Conservation (phyloP, 2,888 invertebrate species). For the Molorchus minor region DNA sequence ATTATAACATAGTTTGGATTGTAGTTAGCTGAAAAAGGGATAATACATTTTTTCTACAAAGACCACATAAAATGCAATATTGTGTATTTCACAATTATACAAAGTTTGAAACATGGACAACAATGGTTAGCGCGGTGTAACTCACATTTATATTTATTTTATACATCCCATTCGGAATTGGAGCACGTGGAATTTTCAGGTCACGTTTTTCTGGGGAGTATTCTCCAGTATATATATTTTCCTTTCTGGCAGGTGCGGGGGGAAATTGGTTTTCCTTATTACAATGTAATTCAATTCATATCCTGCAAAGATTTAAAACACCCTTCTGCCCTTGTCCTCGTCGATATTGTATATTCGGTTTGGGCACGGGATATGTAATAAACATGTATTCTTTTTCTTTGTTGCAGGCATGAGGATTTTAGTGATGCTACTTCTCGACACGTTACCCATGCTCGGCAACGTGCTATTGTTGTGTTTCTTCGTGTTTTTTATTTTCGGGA, state of each 20-base stretch:
- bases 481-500: slow-evolving; percentile 99
- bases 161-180: neutral
- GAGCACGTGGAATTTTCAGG: slow-evolving; percentile 9
- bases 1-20: too few relatives aligned
- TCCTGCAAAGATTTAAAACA: neutral
- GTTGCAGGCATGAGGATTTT: slow-evolving; percentile 95
- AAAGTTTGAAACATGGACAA: too few relatives aligned
- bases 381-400: slow-evolving; percentile 39
- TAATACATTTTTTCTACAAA: too few relatives aligned
- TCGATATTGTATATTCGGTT: neutral
- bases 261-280: slow-evolving; percentile 8
- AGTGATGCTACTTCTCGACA: slow-evolving; percentile 98
- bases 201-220: slow-evolving; percentile 5
- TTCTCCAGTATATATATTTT: slow-evolving; percentile 14
- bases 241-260: neutral
- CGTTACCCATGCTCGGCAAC: slow-evolving; percentile 99
- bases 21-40: too few relatives aligned
- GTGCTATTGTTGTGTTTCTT: slow-evolving; percentile 98
- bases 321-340: neutral
- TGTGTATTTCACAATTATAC: too few relatives aligned
- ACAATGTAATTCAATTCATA: slow-evolving; percentile 10
- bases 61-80: too few relatives aligned
- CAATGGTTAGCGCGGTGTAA: too few relatives aligned
- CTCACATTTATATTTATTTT: slow-evolving; percentile 1
- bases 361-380: too few relatives aligned